Evolutionary conservation across 2,888 invertebrate genomes (phyloP).

Genomic region (Catocala sponsa): DNA sequence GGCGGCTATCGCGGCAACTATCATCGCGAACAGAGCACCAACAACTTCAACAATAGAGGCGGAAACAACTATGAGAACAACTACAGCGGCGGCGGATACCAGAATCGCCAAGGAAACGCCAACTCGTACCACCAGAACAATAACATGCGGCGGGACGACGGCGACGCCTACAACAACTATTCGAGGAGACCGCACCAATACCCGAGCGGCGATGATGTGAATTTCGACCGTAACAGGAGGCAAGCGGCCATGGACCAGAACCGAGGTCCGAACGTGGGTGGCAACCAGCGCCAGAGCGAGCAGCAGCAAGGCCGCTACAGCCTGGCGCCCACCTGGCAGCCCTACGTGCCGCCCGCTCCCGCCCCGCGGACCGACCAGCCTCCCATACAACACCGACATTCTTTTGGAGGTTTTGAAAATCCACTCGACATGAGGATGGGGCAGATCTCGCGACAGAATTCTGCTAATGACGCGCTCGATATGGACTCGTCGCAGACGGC

Average conservation of each 20-base stretch:
- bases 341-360: slow-evolving; percentile 50
- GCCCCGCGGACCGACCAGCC: slow-evolving; percentile 27
- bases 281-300: slow-evolving; percentile 38
- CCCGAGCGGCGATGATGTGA: slow-evolving; percentile 56
- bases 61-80: slow-evolving; percentile 59
- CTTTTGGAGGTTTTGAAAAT: slow-evolving; percentile 72
- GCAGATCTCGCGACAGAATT: slow-evolving; percentile 46
- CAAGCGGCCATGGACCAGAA: slow-evolving; percentile 35
- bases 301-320: slow-evolving; percentile 43
- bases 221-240: slow-evolving; percentile 54
- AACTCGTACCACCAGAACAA: slow-evolving; percentile 47
- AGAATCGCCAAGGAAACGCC: slow-evolving; percentile 50
- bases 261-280: slow-evolving; percentile 26
- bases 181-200: slow-evolving; percentile 66
- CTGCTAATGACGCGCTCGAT: slow-evolving; percentile 31
- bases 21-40: slow-evolving; percentile 75
- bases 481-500: slow-evolving; percentile 19
- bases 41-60: slow-evolving; percentile 86
- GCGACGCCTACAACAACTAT: slow-evolving; percentile 58
- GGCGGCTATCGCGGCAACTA: slow-evolving; percentile 72
- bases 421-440: slow-evolving; percentile 77
- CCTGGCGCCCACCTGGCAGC: slow-evolving; percentile 58
- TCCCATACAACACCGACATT: slow-evolving; percentile 57
- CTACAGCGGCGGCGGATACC: slow-evolving; percentile 64
- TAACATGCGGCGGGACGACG: slow-evolving; percentile 59